These are phyloP conservation scores for Scaptodrosophila lebanonensis DNA, from an alignment of 1,140 invertebrate species.

Conservation along the genomic window DNA sequence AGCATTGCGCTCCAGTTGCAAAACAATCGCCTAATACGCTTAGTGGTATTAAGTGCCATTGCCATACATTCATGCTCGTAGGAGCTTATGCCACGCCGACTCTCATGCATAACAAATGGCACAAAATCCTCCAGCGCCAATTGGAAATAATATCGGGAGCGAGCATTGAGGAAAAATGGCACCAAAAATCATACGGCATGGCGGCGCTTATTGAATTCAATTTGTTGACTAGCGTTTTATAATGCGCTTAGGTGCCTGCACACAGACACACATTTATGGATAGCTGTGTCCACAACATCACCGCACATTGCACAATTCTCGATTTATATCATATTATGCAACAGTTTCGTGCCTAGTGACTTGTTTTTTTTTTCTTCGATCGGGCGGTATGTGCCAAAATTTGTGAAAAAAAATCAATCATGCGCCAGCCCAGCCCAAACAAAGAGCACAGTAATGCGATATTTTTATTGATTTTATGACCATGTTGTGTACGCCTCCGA, in stretches of 20 bases:
- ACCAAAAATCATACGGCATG: no score
- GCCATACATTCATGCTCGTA: constrained; percentile 35
- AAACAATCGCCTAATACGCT: background rate
- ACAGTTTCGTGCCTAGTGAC: constrained; percentile 39
- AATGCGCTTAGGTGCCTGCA: constrained; percentile 4
- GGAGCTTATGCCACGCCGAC: constrained; percentile 29
- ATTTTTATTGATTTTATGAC: constrained; percentile 65
- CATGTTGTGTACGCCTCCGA: constrained; percentile 21
- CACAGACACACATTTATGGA: constrained; percentile 12
- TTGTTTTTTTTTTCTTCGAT: constrained; percentile 23
- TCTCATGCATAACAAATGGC: constrained; percentile 10
- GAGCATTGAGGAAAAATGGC: no score
- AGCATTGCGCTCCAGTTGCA: constrained; percentile 12
- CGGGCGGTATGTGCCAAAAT: background rate
- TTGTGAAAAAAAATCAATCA: constrained; percentile 56
- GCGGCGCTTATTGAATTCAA: constrained; percentile 62
- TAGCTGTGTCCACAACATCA: constrained; percentile 52
- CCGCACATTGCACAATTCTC: no score
- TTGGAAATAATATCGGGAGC: no score
- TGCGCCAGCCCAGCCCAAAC: constrained; percentile 49
- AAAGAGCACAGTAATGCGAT: constrained; percentile 62
- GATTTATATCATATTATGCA: constrained; percentile 55
- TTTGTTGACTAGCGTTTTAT: constrained; percentile 64
- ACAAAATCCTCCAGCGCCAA: no score
- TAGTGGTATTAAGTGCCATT: constrained; percentile 14